phyloP scores from a whole-genome alignment of 2,113 vertebrate genomes.

The Meriones unguiculatus region DNA sequence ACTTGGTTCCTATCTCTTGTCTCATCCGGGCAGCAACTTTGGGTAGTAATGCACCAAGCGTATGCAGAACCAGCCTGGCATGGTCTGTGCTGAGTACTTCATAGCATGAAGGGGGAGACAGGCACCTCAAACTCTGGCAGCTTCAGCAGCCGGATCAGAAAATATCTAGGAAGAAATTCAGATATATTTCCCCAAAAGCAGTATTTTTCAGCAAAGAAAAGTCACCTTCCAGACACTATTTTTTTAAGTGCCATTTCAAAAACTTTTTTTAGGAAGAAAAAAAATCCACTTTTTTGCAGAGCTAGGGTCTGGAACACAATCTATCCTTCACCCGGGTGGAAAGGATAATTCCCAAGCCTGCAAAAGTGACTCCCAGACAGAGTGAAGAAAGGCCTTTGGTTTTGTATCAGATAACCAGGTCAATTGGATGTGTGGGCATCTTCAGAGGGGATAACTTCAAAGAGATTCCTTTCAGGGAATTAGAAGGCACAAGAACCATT shows the following conservation, averaged over 20 bases:
- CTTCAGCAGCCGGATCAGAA: neutral
- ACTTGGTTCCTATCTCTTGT: slow-evolving; percentile 1
- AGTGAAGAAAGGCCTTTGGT: slow-evolving; percentile 34
- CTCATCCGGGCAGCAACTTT: neutral
- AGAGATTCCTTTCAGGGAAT: slow-evolving; percentile 65
- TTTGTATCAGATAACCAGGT: slow-evolving; percentile 26
- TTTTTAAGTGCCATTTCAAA: neutral
- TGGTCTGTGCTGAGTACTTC: neutral
- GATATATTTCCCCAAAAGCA: neutral
- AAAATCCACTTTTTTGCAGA: neutral
- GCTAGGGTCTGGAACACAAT: neutral
- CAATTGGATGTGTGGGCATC: neutral
- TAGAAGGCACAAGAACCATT: slow-evolving; percentile 33
- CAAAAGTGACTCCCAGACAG: slow-evolving; percentile 22
- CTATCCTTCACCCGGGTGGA: neutral
- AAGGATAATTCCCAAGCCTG: slow-evolving; percentile 6
- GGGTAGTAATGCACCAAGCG: neutral
- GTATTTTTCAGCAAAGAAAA: slow-evolving; percentile 38
- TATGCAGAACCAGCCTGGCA: neutral
- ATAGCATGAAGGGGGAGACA: neutral
- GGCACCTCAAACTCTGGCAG: neutral
- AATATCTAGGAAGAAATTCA: neutral
- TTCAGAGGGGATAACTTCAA: slow-evolving; percentile 41
- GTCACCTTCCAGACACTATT: neutral
- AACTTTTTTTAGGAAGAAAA: neutral